Base-by-base conservation (phyloP, 2,113 vertebrate genomes). In the Vidua macroura region DNA sequence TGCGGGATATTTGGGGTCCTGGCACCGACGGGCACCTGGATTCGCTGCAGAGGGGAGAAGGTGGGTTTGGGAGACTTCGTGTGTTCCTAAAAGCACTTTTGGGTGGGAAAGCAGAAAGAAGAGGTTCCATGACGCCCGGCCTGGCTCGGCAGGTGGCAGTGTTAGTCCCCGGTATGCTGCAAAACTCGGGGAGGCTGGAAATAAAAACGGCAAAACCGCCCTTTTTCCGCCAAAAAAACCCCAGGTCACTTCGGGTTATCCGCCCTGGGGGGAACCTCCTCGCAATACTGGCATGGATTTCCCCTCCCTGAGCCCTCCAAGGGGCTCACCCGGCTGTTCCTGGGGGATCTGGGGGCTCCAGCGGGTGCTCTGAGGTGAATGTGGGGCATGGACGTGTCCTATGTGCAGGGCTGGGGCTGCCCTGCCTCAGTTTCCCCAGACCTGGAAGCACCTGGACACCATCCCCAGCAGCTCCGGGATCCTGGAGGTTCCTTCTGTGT, bases 231-330 rank as follows among this genome's bases (percentile, higher is more conserved):
- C 5, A 5, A 33, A 56, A 17, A 4, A 4, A 35, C 7, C 35
- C 7, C 20, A 6, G 13, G 6, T 49, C 53, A 1, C 35, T 13
- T 39, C 0, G 19, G 10, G 11, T 35, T 39, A 17, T 18, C 56
- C 10, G 1, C 9, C 17, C 0, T 0, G 6, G 4, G 14, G 11
- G 9, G 2, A 37, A 4, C 28, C 11, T 51, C 49, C 18, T 1
- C 27, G 15, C 56, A 5, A 2, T 10, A 2, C 16, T 0, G 6
- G 30, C 2, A 1, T 10, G 33, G 5, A 18, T 63, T 44, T 13
- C 39, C 39, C 18, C 18, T 53, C n/a, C 15, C 25, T 1, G 33
- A 24, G 1, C 7, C 14, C 31, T 27, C 30, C 31, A 1, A 6
- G 17, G 63, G 0, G 5, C 19, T 80, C 23, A 0, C 5, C 43